Evolutionary conservation across 2,888 invertebrate genomes (phyloP).

Genomic region (Andrena hattorfiana): DNA sequence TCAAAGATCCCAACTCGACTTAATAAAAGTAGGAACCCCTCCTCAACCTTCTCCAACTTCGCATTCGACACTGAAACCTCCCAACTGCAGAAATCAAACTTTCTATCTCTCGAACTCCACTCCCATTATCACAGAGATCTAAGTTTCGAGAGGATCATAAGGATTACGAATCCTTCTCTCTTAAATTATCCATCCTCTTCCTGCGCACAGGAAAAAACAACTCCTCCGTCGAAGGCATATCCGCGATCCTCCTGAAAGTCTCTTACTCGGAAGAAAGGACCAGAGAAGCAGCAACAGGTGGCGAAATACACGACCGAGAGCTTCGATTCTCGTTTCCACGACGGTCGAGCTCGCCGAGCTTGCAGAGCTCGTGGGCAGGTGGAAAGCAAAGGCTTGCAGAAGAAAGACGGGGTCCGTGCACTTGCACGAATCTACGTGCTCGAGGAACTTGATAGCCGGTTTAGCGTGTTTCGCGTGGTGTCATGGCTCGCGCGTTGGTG

Average conservation of each 20-base stretch:
- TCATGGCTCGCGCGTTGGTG: conserved; percentile 53
- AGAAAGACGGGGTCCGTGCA: conserved; percentile 26
- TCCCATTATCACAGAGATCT: too few relatives aligned
- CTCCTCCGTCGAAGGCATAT: neutral
- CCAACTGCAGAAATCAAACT: too few relatives aligned
- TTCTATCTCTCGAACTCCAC: too few relatives aligned
- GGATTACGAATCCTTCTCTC: too few relatives aligned
- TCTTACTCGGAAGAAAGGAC: neutral
- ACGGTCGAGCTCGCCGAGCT: neutral
- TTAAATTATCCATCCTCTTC: too few relatives aligned
- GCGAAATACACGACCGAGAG: neutral
- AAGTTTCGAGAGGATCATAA: too few relatives aligned
- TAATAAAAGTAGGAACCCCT: too few relatives aligned
- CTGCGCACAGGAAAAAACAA: too few relatives aligned
- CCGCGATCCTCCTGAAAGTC: neutral
- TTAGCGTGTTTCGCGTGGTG: conserved; percentile 74
- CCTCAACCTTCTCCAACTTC: too few relatives aligned
- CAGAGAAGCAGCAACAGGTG: neutral
- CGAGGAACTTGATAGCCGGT: conserved; percentile 73
- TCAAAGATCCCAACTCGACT: too few relatives aligned
- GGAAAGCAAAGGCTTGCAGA: conserved; percentile 12
- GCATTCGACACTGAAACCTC: too few relatives aligned
- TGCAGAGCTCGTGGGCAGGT: conserved; percentile 5
- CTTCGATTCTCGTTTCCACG: neutral
- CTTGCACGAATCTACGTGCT: conserved; percentile 43